Evolutionary conservation across 2,113 vertebrate genomes (phyloP), one percentile per base, ranked within the genome.

Genomic region (Odocoileus virginianus): DNA sequence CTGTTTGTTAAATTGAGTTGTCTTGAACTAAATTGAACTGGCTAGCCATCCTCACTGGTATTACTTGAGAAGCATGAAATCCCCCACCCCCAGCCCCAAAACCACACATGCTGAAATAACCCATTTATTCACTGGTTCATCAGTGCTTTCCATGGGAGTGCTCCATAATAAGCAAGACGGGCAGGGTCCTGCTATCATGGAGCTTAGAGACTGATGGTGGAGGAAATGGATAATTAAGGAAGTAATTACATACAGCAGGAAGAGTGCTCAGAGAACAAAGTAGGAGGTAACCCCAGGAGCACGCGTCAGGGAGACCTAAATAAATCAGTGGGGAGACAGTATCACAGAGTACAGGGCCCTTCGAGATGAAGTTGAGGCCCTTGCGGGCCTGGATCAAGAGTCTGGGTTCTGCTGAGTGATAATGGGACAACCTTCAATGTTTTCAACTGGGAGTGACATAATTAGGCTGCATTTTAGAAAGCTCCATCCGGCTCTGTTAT

Each of bases 11-110:
- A 79, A 89, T 52, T 88, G 82, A 94, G 58, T 96, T 88, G 54
- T 87, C 91, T 93, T 93, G 86, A 83, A 76, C 91, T 88, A 91
- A 93, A 96, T 54, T n/a, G 30, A 90, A 76, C 27, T 25, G 61
- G 47, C 95, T 83, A 85, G 50, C 54, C 84, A 91, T 76, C 83
- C 94, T 86, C 58, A 25, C 17, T 78, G n/a, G 55, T 57, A 88
- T 85, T 93, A 83, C 67, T 91, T 84, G 91, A 81, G 67, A 85
- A 78, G n/a, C 91, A 92, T 76, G 40, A 91, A 86, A 89, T 54
- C 7, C 15, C 52, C 61, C 16, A 82, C 27, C 28, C 40, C 50
- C 9, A 21, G 9, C 27, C 45, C 87, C 64, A 87, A 47, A 60
- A 57, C 81, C 83, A 36, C 43, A 71, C 33, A 60, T 50, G 45